Evolutionary conservation across 2,888 invertebrate species (phyloP).

Genomic region (Fragum sueziense): DNA sequence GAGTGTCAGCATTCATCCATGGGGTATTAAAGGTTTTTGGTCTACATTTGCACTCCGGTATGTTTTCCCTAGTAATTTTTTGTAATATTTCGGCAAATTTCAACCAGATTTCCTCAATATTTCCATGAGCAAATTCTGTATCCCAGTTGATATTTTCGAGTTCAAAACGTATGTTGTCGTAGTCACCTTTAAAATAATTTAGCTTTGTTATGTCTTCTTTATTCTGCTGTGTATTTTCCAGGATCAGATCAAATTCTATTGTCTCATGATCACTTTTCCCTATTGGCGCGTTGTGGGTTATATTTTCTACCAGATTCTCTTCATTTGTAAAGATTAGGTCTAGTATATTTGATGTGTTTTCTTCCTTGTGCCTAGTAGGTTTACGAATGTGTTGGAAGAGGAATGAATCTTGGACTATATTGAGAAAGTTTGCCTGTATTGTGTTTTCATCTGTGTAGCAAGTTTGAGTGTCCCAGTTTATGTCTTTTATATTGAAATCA

Average conservation of each 20-base stretch:
- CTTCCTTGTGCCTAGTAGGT: not conserved
- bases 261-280: not conserved
- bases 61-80: constrained; percentile 13
- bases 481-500: not conserved
- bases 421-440: not conserved
- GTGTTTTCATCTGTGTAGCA: not conserved
- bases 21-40: not conserved
- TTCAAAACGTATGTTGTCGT: not conserved
- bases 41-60: constrained; percentile 1
- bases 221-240: not conserved
- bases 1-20: constrained; percentile 8
- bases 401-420: not conserved
- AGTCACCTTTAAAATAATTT: not conserved
- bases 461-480: not conserved
- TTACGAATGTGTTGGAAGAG: not conserved
- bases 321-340: constrained; percentile 1
- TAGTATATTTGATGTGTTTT: constrained; percentile 1
- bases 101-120: not conserved
- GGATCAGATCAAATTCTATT: not conserved
- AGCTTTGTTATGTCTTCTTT: not conserved
- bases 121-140: not conserved
- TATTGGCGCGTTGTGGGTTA: not conserved
- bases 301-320: not conserved
- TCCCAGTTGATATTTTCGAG: not conserved
- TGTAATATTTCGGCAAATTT: constrained; percentile 1